Evolutionary conservation across 2,113 vertebrate genomes (phyloP), one percentile per base, ranked within the genome.

Genomic region (Brachyhypopomus occidentalis): DNA sequence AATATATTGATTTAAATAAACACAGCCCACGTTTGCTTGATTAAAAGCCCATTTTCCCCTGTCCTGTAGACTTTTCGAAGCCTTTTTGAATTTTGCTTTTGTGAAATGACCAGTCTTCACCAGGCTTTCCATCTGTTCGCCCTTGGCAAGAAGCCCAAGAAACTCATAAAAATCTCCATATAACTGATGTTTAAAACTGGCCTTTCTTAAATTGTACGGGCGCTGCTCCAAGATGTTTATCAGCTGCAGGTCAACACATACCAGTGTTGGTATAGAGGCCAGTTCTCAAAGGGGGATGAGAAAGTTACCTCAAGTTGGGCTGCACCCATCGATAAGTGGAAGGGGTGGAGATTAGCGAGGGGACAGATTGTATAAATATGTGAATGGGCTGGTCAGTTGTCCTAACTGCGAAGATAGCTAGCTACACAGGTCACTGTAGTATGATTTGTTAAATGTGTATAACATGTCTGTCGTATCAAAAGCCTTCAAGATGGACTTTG

Each of bases 141-240:
- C 45, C 36, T 59, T 88, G 88, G 86, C 80, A 9, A 20, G 19
- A 77, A 82, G 84, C 84, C 88, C 59, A 72, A 85, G 60, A 67
- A 76, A 83, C 81, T 83, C 85, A 87, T 89, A 89, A 83, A 89
- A 87, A 85, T 84, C 80, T 83, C 80, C 55, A 74, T 77, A 89
- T 87, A 86, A 87, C 81, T 89, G 87, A 89, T 88, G 86, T 79
- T 73, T 78, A 74, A 86, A 84, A 84, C 82, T 85, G 78, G 80
- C 80, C 79, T 89, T 89, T 87, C 73, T 84, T 84, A 85, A 82
- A 87, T 86, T 86, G 74, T 67, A 84, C 85, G 75, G 88, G 88
- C 86, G 72, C 77, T 79, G 74, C 48, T 87, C 84, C 88, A 88
- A 87, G 81, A 87, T 86, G 84, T 85, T 89, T 88, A 87, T 85